Evolutionary conservation across 2,113 vertebrate genomes (phyloP), one percentile per base, ranked within the genome.

Genomic region (Onychostoma macrolepis): DNA sequence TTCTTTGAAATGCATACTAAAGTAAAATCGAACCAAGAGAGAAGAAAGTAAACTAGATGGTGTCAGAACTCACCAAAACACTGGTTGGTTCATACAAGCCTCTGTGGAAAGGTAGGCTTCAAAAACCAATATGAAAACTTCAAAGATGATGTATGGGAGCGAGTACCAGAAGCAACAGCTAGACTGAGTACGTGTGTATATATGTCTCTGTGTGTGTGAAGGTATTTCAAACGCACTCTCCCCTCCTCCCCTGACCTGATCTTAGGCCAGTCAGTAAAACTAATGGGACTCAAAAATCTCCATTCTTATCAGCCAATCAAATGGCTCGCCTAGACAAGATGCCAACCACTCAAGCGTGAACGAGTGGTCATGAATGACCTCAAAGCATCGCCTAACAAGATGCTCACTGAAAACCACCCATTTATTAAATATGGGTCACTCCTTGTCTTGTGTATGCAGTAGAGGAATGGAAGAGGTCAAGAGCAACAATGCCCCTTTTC

Each of bases 351-450:
- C 89, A 86, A 86, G 83, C 87, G 58, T 81, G 77, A 81, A 71
- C 38, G 87, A 63, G 84, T 71, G 82, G 74, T 77, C 71, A 86
- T 87, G 80, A 90, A 90, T 84, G 87, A 89, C 84, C 88, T 87
- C 86, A 86, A 87, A 85, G 76, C 80, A 85, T 86, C 53, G 45
- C 80, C 83, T 86, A 88, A 90, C 86, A 87, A 90, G 85, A 89
- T 89, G 87, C 85, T 83, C 85, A 72, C 84, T 65, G n/a, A 84
- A 90, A 80, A 82, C 79, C 88, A 84, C 69, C 86, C 87, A 90
- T 89, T 86, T 87, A 87, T 88, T 88, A 90, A 83, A 90, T 88
- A 88, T 88, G 76, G 90, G 90, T 91, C 90, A 91, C 80, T 76
- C 85, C 75, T 88, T 89, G 82, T 88, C 90, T 86, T 90, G 58